Percentiles rank a stretch among this genome's conserved stretches.
These are phyloP conservation scores for Pycnonotus jocosus DNA, from an alignment of 2,113 vertebrate genomes.

Conservation along the genomic window DNA sequence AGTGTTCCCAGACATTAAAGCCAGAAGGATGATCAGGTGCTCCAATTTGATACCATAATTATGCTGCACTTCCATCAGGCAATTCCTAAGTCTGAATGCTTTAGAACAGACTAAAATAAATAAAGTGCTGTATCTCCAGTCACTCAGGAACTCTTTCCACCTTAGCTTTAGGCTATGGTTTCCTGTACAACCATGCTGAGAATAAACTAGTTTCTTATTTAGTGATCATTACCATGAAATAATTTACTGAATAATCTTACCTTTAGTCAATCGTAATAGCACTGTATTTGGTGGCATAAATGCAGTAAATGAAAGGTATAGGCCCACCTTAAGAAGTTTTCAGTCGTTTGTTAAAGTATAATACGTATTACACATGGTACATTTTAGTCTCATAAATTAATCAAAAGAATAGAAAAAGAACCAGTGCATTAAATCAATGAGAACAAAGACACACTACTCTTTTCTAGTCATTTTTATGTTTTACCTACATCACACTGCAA, in stretches of 20 bases:
- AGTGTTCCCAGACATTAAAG: not conserved
- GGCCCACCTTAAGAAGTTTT: not conserved
- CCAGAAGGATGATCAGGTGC: not conserved
- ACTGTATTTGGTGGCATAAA: not conserved
- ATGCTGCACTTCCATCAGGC: not conserved
- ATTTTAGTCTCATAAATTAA: slow-evolving; percentile 29
- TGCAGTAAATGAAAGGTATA: not conserved
- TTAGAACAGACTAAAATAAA: not conserved
- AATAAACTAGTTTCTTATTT: slow-evolving; percentile 30
- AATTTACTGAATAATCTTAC: not conserved
- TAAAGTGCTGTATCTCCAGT: not conserved
- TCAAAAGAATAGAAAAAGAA: not conserved
- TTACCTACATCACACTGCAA: not conserved
- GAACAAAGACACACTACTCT: not conserved
- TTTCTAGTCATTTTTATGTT: not conserved
- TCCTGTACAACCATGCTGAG: not conserved
- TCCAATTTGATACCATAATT: not conserved
- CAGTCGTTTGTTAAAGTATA: not conserved
- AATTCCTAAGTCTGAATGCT: not conserved
- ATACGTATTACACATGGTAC: not conserved
- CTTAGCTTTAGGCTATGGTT: not conserved
- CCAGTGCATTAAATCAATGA: not conserved
- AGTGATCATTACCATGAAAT: not conserved
- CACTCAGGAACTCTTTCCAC: not conserved
- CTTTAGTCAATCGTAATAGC: not conserved